Evolutionary conservation across 2,888 invertebrate genomes (phyloP), one percentile per base, ranked within the genome.

Genomic region (Lathronympha strigana): DNA sequence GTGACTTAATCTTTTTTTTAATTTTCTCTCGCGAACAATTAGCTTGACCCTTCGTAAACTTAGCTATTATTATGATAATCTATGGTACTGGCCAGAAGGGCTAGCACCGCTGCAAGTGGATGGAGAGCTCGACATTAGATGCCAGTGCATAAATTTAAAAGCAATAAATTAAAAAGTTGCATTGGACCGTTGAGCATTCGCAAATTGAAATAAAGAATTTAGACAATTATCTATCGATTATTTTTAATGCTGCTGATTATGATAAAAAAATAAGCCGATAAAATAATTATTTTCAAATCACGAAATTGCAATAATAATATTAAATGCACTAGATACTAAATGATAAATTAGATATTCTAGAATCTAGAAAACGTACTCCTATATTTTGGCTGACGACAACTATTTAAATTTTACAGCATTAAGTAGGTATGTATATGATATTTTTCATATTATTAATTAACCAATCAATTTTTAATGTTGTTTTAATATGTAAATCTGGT

Each of bases 21-120:
- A 68, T 70, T 70, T 77, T 79, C 72, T 75, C 70, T 73, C 67
- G 61, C 72, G 69, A 75, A 84, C 83, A 84, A 87, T 85, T 82
- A 81, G 73, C 40, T 67, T 69, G 67, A 74, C 82, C 84, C 84
- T 80, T 78, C 69, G 68, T 70, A 63, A 72, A 55, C 33, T 66
- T 60, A 33, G 57, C 74, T 76, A 86, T 90, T 91, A 79, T 89
- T 63, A 90, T 91, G 90, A 68, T 78, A 90, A 90, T 88, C 54
- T 43, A 28, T 61, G 61, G 43, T 66, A 67, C 40, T 47, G 21
- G 61, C 40, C 63, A n/a, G 17, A 75, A 86, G 87, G 81, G 74
- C 73, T 71, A 88, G 87, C 83, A 80, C 53, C 50, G 71, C 40
- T 87, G 90, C 87, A 87, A 77, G 79, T 76, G 71, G 50, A 60